Base-by-base conservation (phyloP, 2,797 vertebrate species). In the Pipistrellus kuhlii region DNA sequence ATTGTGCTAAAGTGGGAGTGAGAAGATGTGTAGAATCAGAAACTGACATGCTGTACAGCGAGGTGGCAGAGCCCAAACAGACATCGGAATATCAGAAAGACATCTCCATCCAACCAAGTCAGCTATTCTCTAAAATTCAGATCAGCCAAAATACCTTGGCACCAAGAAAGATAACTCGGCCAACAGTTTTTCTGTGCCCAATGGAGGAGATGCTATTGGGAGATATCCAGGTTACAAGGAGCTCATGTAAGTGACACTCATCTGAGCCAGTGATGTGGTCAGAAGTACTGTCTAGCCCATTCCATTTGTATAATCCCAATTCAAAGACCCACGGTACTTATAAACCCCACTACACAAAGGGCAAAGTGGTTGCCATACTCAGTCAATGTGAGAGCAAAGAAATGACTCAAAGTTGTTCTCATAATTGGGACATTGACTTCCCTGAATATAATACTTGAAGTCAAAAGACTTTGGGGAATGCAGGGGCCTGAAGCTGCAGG, bases 1-100 rank as follows among this genome's bases (percentile, higher is more conserved):
- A 25, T 3, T 59, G 2, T 17, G 21, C 17, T 1, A 20, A n/a
- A 2, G 13, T 32, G 25, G 30, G 64, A 35, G 8, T 27, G 1
- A 89, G 11, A 55, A 7, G 7, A 38, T 2, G 1, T 2, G 0
- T 25, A n/a, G 9, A 53, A 75, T 21, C 32, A 78, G 27, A 17
- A 51, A 68, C 9, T 6, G 23, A 73, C 3, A 1, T 71, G n/a
- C 35, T 32, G 21, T 6, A 4, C 41, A 93, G 30, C 4, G 14
- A 68, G 55, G 41, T 51, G 35, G 38, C 38, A 76, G 77, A 66
- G 68, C 32, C 20, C 20, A 44, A 66, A 17, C 2, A 76, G 25
- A 85, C 2, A 3, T 1, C 0, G 20, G 30, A 46, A 18, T 27
- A 17, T 44, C 20, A 64, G 38, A 72, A 75, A 51, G 32, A 71